Percentiles rank a stretch among this genome's conserved stretches.
Evolutionary conservation across 2,888 invertebrate species (phyloP).

Genomic region (Diloba caeruleocephala): DNA sequence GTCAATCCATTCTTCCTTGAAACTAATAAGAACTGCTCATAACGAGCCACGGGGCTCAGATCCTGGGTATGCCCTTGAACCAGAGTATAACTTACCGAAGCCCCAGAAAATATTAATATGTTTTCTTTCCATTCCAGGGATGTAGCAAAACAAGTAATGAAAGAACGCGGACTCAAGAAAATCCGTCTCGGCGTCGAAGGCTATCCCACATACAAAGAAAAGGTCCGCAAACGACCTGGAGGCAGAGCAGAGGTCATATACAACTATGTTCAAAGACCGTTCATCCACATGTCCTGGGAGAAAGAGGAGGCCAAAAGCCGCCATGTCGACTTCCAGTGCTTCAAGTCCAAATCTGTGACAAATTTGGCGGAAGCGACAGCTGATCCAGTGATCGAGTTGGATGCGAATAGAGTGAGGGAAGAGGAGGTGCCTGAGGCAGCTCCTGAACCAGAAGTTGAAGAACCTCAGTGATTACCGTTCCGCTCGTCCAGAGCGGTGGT

Average conservation of each 20-base stretch:
- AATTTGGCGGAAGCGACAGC: slow-evolving; percentile 98
- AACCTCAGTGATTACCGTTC: slow-evolving; percentile 50
- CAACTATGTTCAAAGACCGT: slow-evolving; percentile 99
- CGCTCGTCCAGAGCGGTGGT: slow-evolving; percentile 60
- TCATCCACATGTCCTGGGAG: slow-evolving; percentile 99
- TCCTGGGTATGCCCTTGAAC: too few species aligned
- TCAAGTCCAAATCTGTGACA: slow-evolving; percentile 99
- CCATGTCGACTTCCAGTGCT: slow-evolving; percentile 99
- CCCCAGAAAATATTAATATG: background rate
- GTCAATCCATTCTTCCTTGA: too few species aligned
- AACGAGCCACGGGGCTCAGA: too few species aligned
- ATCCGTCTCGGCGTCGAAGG: slow-evolving; percentile 99
- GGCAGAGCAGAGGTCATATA: slow-evolving; percentile 99
- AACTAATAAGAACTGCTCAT: too few species aligned
- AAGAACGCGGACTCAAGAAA: slow-evolving; percentile 99
- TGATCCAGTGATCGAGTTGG: slow-evolving; percentile 93
- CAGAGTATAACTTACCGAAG: too few species aligned
- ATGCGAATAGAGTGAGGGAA: slow-evolving; percentile 79
- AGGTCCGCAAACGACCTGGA: slow-evolving; percentile 98
- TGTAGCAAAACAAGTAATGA: slow-evolving; percentile 99
- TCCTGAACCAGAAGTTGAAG: slow-evolving; percentile 60
- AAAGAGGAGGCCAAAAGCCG: slow-evolving; percentile 99
- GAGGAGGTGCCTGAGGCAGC: slow-evolving; percentile 65
- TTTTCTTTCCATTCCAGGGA: slow-evolving; percentile 89
- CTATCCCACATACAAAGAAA: slow-evolving; percentile 99